Evolutionary conservation across 2,113 vertebrate genomes (phyloP).

Genomic region (Aplodontia rufa): DNA sequence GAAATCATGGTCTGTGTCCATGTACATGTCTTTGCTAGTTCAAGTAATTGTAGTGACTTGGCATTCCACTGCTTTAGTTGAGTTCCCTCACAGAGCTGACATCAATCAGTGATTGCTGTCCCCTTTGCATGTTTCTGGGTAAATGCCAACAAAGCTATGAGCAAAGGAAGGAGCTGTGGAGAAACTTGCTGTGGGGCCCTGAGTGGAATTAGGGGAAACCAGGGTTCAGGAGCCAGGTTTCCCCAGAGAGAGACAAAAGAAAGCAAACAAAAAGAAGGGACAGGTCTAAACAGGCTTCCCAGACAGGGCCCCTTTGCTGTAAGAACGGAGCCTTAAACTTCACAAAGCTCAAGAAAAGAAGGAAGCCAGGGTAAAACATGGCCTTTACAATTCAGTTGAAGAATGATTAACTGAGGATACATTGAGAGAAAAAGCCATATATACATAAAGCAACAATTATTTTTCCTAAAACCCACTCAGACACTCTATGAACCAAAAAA

Average conservation of each 20-base stretch:
- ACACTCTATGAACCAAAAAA: slow-evolving; percentile 3
- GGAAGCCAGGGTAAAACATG: slow-evolving; percentile 39
- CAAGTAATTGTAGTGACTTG: slow-evolving; percentile 56
- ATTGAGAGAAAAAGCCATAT: not conserved
- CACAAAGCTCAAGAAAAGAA: slow-evolving; percentile 45
- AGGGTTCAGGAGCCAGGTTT: slow-evolving; percentile 71
- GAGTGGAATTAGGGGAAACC: slow-evolving; percentile 53
- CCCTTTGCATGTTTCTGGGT: slow-evolving; percentile 35
- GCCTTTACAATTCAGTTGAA: slow-evolving; percentile 47
- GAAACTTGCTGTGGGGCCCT: slow-evolving; percentile 52
- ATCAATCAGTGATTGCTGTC: slow-evolving; percentile 45
- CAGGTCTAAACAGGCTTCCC: slow-evolving; percentile 59
- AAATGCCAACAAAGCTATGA: slow-evolving; percentile 62
- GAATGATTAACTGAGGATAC: slow-evolving; percentile 53
- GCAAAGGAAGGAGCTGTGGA: slow-evolving; percentile 41
- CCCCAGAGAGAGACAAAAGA: slow-evolving; percentile 61
- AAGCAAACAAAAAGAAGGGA: slow-evolving; percentile 73
- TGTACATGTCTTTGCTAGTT: slow-evolving; percentile 66
- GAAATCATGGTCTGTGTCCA: slow-evolving; percentile 45
- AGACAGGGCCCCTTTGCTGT: slow-evolving; percentile 56
- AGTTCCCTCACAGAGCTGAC: slow-evolving; percentile 39
- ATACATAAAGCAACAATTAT: not conserved
- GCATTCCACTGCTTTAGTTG: slow-evolving; percentile 48
- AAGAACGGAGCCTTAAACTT: slow-evolving; percentile 54
- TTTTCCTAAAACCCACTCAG: slow-evolving; percentile 41